phyloP scores from a whole-genome alignment of 2,888 invertebrate species.

The Trachelus iudaicus region DNA sequence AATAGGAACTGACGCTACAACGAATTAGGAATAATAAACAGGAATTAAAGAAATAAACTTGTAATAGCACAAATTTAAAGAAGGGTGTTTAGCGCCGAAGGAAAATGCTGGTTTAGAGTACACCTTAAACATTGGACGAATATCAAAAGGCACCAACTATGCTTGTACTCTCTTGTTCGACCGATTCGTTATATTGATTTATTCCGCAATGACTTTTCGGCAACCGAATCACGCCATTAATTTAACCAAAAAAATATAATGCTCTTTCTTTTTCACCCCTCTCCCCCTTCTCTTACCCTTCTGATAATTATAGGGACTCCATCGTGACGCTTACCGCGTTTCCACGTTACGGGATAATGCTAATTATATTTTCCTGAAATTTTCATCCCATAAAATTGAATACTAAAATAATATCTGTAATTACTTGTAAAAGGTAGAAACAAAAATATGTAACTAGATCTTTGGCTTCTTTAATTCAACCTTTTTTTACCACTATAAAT shows the following conservation, averaged over 20 bases:
- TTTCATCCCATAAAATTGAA: not conserved
- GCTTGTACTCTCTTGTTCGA: not conserved
- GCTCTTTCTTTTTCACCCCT: too few species aligned
- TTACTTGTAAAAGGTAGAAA: not conserved
- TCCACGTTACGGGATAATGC: not conserved
- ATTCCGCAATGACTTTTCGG: not conserved
- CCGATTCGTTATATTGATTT: not conserved
- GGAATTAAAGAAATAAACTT: not conserved
- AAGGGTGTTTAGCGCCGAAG: not conserved
- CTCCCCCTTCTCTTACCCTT: too few species aligned
- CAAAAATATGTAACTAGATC: too few species aligned
- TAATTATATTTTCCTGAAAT: not conserved
- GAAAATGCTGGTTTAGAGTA: not conserved
- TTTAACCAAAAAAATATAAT: not conserved
- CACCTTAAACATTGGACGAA: not conserved
- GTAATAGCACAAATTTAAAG: not conserved
- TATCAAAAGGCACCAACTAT: not conserved
- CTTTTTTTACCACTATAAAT: not conserved
- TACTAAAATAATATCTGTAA: not conserved
- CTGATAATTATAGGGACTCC: not conserved
- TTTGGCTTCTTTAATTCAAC: not conserved
- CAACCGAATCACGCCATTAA: not conserved
- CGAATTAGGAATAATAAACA: not conserved
- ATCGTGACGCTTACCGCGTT: not conserved
- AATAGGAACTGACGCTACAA: not conserved